Evolutionary conservation across 2,797 vertebrate genomes (phyloP).

Genomic region (Sebastes baramenuke): DNA sequence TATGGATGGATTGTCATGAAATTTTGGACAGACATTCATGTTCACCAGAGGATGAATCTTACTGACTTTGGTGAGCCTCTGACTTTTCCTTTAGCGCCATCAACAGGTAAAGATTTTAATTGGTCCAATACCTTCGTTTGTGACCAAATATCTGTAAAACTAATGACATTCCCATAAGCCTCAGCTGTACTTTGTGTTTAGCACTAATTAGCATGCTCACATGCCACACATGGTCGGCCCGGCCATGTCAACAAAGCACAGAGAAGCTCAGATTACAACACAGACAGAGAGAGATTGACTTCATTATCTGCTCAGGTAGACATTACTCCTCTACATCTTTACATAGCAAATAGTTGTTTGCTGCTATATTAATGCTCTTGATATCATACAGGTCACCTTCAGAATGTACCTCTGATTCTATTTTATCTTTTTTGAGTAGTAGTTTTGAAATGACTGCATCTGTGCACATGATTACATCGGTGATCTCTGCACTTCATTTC

Average conservation of each 20-base stretch:
- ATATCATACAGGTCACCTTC: neutral
- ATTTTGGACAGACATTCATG: neutral
- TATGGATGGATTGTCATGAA: neutral
- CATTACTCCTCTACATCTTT: too few relatives aligned
- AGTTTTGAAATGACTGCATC: neutral
- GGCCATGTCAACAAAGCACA: too few relatives aligned
- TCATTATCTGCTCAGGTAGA: too few relatives aligned
- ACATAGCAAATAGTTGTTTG: too few relatives aligned
- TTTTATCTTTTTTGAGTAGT: neutral
- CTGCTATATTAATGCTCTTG: accelerated
- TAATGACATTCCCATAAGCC: neutral
- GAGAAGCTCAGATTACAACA: too few relatives aligned
- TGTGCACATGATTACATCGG: neutral
- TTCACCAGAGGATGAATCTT: too few relatives aligned
- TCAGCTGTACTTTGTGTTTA: neutral
- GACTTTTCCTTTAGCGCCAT: neutral
- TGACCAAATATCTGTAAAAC: neutral
- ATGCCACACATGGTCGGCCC: too few relatives aligned
- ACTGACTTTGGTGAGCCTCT: too few relatives aligned
- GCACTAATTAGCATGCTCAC: neutral
- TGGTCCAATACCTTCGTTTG: neutral
- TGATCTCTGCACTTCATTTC: neutral
- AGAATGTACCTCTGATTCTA: neutral
- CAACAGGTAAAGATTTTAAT: neutral
- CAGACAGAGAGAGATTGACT: too few relatives aligned